A percentile compares a stretch with the other conserved stretches of the same genome.
Conservation (phyloP, 2,888 invertebrate species). For the Pegoplata infirma region DNA sequence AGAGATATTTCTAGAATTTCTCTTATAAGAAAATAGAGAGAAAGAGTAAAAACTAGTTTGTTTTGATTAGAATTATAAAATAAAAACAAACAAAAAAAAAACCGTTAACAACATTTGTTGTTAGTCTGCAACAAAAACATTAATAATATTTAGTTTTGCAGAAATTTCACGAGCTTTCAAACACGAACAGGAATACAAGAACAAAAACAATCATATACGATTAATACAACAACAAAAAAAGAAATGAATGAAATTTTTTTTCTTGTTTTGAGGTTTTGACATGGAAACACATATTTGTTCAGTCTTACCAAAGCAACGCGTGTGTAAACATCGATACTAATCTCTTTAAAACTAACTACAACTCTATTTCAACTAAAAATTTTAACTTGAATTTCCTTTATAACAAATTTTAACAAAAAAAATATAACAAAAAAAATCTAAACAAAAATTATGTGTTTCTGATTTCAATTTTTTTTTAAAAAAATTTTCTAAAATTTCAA, state of each 20-base stretch:
- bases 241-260: constrained; percentile 44
- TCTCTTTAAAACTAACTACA: constrained; percentile 35
- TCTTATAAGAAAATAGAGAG: background rate
- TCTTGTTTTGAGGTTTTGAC: constrained; percentile 43
- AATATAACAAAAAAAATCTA: background rate
- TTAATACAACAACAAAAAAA: constrained; percentile 17
- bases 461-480: background rate
- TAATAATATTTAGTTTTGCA: constrained; percentile 32
- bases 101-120: constrained; percentile 26
- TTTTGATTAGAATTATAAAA: constrained; percentile 11
- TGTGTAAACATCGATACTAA: constrained; percentile 53
- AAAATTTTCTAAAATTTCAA: too few species aligned
- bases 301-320: constrained; percentile 61
- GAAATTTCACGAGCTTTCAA: constrained; percentile 18
- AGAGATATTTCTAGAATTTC: background rate
- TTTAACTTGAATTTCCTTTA: background rate
- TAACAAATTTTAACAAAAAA: background rate
- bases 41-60: background rate
- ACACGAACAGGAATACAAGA: constrained; percentile 18
- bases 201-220: constrained; percentile 3
- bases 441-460: background rate
- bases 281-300: constrained; percentile 54
- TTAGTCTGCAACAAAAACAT: constrained; percentile 7
- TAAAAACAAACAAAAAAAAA: background rate
- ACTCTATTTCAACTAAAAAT: background rate